These are phyloP conservation scores for Corythaeola cristata DNA, from an alignment of 2,113 vertebrate genomes.

Conservation along the genomic window DNA sequence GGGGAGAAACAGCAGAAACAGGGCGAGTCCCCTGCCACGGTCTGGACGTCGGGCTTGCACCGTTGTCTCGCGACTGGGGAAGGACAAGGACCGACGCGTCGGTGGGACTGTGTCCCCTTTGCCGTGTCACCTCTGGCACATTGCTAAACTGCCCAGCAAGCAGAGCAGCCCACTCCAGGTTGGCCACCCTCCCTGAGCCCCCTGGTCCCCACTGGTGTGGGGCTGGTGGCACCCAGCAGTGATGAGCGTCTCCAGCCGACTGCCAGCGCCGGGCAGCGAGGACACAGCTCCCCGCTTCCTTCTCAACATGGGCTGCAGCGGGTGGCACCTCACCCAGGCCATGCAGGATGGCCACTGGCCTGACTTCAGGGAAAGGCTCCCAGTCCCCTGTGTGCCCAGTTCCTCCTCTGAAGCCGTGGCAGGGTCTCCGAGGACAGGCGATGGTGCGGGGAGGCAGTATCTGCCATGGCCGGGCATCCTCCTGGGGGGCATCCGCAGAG, in stretches of 20 bases:
- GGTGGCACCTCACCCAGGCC: neutral
- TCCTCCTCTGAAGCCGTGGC: neutral
- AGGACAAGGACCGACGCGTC: rapidly evolving
- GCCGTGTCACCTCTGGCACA: neutral
- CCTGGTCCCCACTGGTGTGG: neutral
- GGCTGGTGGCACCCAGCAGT: neutral
- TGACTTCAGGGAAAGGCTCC: neutral
- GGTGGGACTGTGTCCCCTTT: neutral
- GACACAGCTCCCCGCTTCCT: neutral
- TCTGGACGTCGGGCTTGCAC: neutral
- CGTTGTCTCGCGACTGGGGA: neutral
- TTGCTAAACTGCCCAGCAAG: neutral
- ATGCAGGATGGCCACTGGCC: rapidly evolving
- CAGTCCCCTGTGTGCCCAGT: rapidly evolving
- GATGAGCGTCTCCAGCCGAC: neutral
- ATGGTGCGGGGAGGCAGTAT: neutral
- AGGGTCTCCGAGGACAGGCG: neutral
- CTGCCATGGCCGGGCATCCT: neutral
- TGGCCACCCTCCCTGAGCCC: neutral
- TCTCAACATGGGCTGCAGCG: rapidly evolving
- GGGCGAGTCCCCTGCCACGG: neutral
- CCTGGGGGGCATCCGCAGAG: neutral
- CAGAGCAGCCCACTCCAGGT: neutral
- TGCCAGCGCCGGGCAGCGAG: neutral
- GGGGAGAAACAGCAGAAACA: neutral